phyloP scores from a whole-genome alignment of 2,888 invertebrate genomes.

The Zeuzera pyrina region DNA sequence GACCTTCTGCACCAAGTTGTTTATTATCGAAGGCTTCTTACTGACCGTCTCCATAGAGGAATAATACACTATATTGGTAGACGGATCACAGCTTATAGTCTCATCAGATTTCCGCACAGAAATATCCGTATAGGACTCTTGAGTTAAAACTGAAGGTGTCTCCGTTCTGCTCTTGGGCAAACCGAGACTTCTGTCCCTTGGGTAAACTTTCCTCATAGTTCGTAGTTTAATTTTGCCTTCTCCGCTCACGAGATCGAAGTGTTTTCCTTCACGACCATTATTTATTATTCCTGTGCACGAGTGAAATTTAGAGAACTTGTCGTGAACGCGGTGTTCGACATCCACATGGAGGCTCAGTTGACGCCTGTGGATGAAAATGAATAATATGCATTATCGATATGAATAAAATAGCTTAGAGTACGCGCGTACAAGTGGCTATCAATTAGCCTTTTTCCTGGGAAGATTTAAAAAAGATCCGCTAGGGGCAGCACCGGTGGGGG shows the following conservation, averaged over 20 bases:
- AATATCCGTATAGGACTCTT: slow-evolving; percentile 13
- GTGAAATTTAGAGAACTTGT: slow-evolving; percentile 45
- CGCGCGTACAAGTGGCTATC: too few relatives aligned
- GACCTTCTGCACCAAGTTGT: slow-evolving; percentile 26
- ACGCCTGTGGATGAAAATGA: too few relatives aligned
- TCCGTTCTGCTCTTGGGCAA: slow-evolving; percentile 14
- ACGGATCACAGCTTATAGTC: slow-evolving; percentile 33
- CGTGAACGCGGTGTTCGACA: slow-evolving; percentile 34
- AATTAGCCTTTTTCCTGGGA: too few relatives aligned
- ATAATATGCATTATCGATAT: too few relatives aligned
- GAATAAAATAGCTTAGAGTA: too few relatives aligned
- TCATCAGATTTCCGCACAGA: slow-evolving; percentile 26
- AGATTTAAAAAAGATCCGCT: too few relatives aligned
- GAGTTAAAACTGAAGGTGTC: slow-evolving; percentile 8
- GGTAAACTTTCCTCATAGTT: too few relatives aligned
- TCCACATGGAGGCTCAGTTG: slow-evolving; percentile 46
- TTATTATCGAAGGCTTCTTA: slow-evolving; percentile 27
- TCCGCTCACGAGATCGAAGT: slow-evolving; percentile 7
- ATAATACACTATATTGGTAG: slow-evolving; percentile 42
- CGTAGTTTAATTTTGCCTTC: slow-evolving; percentile 12
- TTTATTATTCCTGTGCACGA: slow-evolving; percentile 35
- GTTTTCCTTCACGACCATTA: slow-evolving; percentile 23
- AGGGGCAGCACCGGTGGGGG: too few relatives aligned
- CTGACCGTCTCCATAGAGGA: slow-evolving; percentile 32
- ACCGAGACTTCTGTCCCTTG: too few relatives aligned